Evolutionary conservation across 2,797 vertebrate genomes (phyloP).

Genomic region (Luscinia megarhynchos): DNA sequence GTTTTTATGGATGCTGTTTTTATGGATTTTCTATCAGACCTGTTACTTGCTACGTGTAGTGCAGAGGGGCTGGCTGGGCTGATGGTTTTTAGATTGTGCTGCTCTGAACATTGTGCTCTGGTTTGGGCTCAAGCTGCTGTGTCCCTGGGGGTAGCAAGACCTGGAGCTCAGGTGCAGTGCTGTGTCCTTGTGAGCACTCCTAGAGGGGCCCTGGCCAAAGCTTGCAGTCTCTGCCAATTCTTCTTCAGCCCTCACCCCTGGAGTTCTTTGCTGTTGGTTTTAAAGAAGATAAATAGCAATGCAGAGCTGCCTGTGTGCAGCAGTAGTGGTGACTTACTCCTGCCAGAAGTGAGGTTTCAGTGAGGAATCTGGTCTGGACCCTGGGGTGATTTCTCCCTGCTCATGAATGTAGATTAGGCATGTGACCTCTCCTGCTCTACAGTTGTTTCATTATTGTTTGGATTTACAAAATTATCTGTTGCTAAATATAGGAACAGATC

Average conservation of each 20-base stretch:
- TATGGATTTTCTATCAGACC: neutral
- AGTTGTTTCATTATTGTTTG: neutral
- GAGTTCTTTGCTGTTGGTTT: neutral
- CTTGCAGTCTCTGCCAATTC: neutral
- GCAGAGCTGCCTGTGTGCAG: neutral
- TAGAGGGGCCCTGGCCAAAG: neutral
- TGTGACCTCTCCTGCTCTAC: neutral
- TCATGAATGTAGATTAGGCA: neutral
- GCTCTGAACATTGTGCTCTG: neutral
- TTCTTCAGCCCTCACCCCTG: neutral
- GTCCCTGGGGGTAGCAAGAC: neutral
- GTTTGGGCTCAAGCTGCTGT: rapidly evolving
- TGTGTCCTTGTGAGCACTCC: neutral
- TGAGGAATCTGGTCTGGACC: neutral
- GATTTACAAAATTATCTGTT: neutral
- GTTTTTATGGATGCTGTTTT: neutral
- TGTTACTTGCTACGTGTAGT: rapidly evolving
- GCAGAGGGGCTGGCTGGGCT: neutral
- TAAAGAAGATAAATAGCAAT: neutral
- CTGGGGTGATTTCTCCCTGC: neutral
- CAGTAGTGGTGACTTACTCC: neutral
- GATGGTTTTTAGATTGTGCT: neutral
- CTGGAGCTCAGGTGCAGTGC: neutral
- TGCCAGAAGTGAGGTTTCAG: neutral
- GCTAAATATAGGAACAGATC: neutral